These are phyloP conservation scores for Muricea muricata DNA, from an alignment of 92 coral and sea anemone genomes.

Conservation along the genomic window DNA sequence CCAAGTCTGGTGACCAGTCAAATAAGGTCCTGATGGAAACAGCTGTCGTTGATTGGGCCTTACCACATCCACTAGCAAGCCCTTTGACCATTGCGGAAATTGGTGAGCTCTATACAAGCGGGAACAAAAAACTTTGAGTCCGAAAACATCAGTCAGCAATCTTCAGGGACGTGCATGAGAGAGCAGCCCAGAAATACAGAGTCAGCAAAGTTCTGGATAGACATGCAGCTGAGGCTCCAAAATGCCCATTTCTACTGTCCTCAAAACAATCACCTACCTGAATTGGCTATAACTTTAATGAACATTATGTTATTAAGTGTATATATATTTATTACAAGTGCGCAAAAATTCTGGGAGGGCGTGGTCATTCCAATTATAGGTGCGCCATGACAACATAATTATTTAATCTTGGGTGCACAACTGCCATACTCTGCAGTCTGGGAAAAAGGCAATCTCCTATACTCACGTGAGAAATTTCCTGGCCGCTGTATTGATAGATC, in stretches of 20 bases:
- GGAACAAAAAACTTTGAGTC: neutral
- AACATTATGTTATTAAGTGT: neutral
- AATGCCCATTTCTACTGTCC: neutral
- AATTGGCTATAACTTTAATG: neutral
- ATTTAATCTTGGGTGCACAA: neutral
- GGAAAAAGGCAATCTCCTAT: neutral
- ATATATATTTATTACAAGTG: neutral
- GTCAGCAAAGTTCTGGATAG: constrained; percentile 10
- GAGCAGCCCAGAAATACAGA: neutral
- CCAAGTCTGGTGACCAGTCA: neutral
- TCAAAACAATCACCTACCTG: neutral
- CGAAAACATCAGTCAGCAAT: neutral
- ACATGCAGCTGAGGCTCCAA: neutral
- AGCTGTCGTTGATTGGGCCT: constrained; percentile 16
- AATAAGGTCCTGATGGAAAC: constrained; percentile 18
- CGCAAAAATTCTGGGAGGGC: too few species aligned
- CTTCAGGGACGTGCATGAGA: neutral
- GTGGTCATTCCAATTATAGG: too few species aligned
- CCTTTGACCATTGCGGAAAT: neutral
- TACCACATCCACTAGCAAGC: neutral
- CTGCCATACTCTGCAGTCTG: neutral
- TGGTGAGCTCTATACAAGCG: neutral
- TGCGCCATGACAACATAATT: neutral
- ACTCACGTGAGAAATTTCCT: too few species aligned
- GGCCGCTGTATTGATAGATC: too few species aligned